Evolutionary conservation across 2,113 vertebrate genomes (phyloP).

Genomic region (Peromyscus maniculatus): DNA sequence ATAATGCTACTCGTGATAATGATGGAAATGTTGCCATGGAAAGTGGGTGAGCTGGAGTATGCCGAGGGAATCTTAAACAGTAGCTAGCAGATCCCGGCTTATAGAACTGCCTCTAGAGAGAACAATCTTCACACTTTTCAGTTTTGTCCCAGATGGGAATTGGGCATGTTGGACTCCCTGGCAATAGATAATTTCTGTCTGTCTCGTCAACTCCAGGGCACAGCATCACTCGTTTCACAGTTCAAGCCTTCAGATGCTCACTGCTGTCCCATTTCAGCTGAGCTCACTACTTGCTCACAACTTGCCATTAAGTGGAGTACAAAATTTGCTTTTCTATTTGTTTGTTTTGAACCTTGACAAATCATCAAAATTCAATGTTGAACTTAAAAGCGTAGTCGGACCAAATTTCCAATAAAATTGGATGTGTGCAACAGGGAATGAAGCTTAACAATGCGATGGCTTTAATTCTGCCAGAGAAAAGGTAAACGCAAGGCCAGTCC

Average conservation of each 20-base stretch:
- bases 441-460: constrained; percentile 4
- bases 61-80: neutral
- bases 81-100: constrained; percentile 33
- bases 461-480: constrained; percentile 34
- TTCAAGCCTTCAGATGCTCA: constrained; percentile 60
- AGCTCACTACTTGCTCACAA: constrained; percentile 54
- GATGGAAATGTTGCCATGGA: constrained; percentile 51
- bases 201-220: neutral
- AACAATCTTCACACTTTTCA: constrained; percentile 45
- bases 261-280: constrained; percentile 57
- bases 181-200: constrained; percentile 17
- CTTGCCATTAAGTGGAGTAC: constrained; percentile 48
- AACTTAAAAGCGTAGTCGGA: constrained; percentile 44
- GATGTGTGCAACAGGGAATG: constrained; percentile 14
- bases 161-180: neutral
- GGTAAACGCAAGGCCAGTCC: neutral
- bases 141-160: constrained; percentile 61
- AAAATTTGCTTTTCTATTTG: constrained; percentile 61
- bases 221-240: constrained; percentile 68
- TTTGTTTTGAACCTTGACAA: constrained; percentile 56
- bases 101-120: constrained; percentile 49
- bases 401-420: constrained; percentile 46
- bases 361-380: constrained; percentile 52
- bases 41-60: constrained; percentile 36
- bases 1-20: constrained; percentile 68